Base-by-base conservation (phyloP, 30 jellyfish, hydroid and myxozoan species). In the Chironex yamaguchii region DNA sequence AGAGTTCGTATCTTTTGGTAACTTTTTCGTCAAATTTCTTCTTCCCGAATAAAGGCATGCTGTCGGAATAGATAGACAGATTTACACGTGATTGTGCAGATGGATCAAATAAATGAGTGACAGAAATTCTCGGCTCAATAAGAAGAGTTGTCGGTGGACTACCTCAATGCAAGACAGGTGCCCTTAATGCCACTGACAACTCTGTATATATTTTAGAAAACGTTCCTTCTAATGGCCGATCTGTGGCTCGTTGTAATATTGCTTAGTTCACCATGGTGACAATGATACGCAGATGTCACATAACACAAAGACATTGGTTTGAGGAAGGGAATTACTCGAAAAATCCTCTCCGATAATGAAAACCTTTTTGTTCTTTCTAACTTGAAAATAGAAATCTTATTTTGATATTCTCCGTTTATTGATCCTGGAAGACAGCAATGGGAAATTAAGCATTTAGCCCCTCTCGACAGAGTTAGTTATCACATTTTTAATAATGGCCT, bases 11-110 rank as follows among this genome's bases (percentile, higher is more conserved):
- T 76, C 86, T 86, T 65, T 92, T 92, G 36, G 96, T 79, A 20
- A 92, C 53, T 75, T 92, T 92, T 67, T 92, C 96, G 67, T 88
- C 98, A 76, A 67, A 92, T 36, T 85, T 92, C 74, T 92, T 89
- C 93, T 92, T 88, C 36, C 92, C 88, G 67, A 92, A 92, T 34
- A 92, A 88, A 54, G 98, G 98, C 95, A 84, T 84, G 36, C 93
- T 91, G 90, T 63, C n/a, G 42, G 49, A 50, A 74, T 20, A 49
- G 17, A 50, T 0, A 34, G 52, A 74, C 49, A 1, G 12, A 2
- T 17, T 13, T 31, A 42, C 17, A 17, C 17, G 9, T 42, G 9
- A 42, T 42, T 6, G 58, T 17, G 13, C 17, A 6, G 58, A 6
- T 42, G n/a, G n/a, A n/a, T n/a, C n/a, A n/a, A n/a, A n/a, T n/a